phyloP scores from a whole-genome alignment of 2,797 vertebrate genomes.

The Clarias platycephalus region DNA sequence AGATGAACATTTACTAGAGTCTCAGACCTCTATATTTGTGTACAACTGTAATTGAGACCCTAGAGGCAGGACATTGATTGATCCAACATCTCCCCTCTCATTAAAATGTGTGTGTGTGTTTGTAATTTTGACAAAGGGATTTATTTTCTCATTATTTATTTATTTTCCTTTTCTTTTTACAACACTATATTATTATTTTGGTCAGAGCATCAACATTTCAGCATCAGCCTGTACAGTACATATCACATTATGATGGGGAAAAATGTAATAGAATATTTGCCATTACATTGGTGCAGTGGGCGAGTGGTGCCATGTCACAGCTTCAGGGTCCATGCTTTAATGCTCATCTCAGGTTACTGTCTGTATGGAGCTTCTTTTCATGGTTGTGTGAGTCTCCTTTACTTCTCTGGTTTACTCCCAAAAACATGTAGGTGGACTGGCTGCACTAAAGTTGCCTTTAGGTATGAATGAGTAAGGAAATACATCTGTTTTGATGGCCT shows the following conservation, averaged over 20 bases:
- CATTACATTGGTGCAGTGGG: neutral
- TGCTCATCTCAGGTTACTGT: neutral
- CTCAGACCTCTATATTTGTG: conserved; percentile 8
- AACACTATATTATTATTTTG: conserved; percentile 6
- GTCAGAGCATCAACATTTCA: neutral
- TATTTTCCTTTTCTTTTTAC: neutral
- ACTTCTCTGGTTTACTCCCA: neutral
- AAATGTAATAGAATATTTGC: neutral
- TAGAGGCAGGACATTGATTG: conserved; percentile 44
- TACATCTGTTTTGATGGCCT: neutral
- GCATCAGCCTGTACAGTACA: neutral
- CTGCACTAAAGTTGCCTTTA: neutral
- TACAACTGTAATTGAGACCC: conserved; percentile 39
- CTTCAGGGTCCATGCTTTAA: neutral
- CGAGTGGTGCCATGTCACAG: neutral
- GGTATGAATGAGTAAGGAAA: neutral
- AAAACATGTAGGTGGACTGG: neutral
- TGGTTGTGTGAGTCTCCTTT: neutral
- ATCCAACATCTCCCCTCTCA: conserved; percentile 37
- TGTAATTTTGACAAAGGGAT: neutral
- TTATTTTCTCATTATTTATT: conserved; percentile 4
- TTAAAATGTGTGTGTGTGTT: conserved; percentile 42
- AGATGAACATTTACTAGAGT: neutral
- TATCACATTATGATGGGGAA: neutral
- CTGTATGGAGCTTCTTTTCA: neutral